Evolutionary conservation across 2,797 vertebrate genomes (phyloP), one percentile per base, ranked within the genome.

Genomic region (Myotis findleyi): DNA sequence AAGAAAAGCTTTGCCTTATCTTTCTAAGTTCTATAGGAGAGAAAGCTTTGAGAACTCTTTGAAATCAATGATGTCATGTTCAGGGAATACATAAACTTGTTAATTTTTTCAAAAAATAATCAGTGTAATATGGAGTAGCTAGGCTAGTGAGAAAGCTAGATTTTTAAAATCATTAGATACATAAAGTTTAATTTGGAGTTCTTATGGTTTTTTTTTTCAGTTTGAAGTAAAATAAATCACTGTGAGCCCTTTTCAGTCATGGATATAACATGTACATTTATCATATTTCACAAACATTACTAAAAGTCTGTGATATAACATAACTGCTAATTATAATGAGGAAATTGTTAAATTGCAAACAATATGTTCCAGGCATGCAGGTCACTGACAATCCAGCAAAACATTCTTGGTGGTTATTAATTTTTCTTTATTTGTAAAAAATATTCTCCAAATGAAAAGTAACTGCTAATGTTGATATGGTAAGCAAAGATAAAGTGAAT

Each of bases 1-100:
- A 90, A 85, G 36, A 77, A 89, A 95, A 77, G 14, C 23, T 87
- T 91, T 84, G 25, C 68, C 13, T 87, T 88, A 75, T 93, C 36
- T 94, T 88, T 44, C 59, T 17, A 49, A 86, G 14, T 85, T 38
- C 12, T 49, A 4, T 80, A 55, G 82, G 27, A 89, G 27, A 69
- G 14, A 69, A 87, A 91, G 27, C n/a, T 77, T 77, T 73, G 85
- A 86, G 8, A 92, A 49, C 47, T 33, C 25, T 79, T 84, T 87
- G 82, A 87, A 89, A 84, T 89, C 14, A 84, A 4, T 92, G 36
- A 30, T 89, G 33, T 68, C 69, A 82, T 73, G 10, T 95, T 73
- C 27, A 94, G 14, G 3, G 20, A 30, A 89, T 30, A 80, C 25
- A 80, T 49, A 81, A 14, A 51, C 10, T 18, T 66, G 7, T 66